Evolutionary conservation across 1,140 invertebrate species (phyloP), one percentile per base, ranked within the genome.

Genomic region (Saccostrea glomerata): DNA sequence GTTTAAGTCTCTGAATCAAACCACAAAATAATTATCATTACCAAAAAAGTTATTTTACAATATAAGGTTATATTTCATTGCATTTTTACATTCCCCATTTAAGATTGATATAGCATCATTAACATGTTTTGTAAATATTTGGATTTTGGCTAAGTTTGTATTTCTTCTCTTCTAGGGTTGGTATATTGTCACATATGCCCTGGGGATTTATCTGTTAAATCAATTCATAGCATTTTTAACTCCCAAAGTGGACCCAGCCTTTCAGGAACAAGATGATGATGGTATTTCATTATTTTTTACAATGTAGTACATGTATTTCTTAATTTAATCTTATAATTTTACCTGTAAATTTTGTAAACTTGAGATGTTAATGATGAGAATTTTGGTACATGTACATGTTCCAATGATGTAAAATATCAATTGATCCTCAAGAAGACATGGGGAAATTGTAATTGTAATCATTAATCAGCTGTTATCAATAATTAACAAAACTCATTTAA

Each of bases 161-260:
- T 47, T 9, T 47, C 9, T 92, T 93, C 87, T 93, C 92, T 97
- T 97, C 92, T 95, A 99, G 97, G 99, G 99, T 91, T 99, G 99
- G 98, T 99, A 99, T 95, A 99, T 99, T 93, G 97, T 99, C 82
- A 99, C 98, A 90, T 99, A 99, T 96, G 99, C 98, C 25, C 95
- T 99, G 94, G 99, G 98, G 92, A 99, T 99, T 94, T 99, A 99
- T 96, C 98, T 99, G 95, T 96, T 99, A 94, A 99, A 99, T 96
- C 96, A 99, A 94, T 99, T 99, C 96, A 99, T 99, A 96, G 98
- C 98, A 96, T 99, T 99, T 96, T 96, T 99, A 87, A 99, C 99
- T 94, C 99, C 99, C 93, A 99, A 99, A 96, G 99, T 99, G 94
- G 98, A 99, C 96, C 99, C 99, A 92, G 98, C 98, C 60, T 97